These are phyloP conservation scores for Drosophila funebris DNA, from an alignment of 1,140 invertebrate species.

Conservation along the genomic window DNA sequence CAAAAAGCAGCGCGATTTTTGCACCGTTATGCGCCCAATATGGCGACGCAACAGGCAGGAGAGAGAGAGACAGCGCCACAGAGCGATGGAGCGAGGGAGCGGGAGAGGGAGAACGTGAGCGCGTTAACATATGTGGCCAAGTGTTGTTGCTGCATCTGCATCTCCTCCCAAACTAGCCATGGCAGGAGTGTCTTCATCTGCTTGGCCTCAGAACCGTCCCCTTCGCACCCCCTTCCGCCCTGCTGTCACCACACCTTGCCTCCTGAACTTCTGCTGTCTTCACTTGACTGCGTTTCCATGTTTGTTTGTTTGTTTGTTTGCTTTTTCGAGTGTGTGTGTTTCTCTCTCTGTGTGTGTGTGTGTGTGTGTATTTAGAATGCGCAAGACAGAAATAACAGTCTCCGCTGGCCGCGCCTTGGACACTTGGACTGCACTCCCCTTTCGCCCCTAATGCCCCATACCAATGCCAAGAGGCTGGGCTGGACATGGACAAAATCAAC, in stretches of 20 bases:
- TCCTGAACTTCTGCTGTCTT: slow-evolving; percentile 54
- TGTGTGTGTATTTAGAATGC: slow-evolving; percentile 66
- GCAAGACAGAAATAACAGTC: slow-evolving; percentile 74
- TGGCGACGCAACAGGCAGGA: slow-evolving; percentile 51
- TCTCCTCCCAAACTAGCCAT: slow-evolving; percentile 61
- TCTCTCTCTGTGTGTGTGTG: slow-evolving; percentile 47
- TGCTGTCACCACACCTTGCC: no score
- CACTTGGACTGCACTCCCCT: slow-evolving; percentile 11
- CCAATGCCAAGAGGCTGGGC: neutral
- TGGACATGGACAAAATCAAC: slow-evolving; percentile 50
- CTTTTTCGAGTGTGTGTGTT: slow-evolving; percentile 53
- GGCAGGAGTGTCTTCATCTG: slow-evolving; percentile 52
- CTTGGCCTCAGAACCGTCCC: neutral
- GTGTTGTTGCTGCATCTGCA: slow-evolving; percentile 56
- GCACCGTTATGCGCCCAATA: slow-evolving; percentile 81
- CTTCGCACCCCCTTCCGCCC: neutral
- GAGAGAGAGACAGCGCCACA: neutral
- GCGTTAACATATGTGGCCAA: slow-evolving; percentile 60
- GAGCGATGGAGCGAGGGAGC: slow-evolving; percentile 4
- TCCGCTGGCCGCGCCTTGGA: slow-evolving; percentile 69
- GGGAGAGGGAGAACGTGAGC: slow-evolving; percentile 13
- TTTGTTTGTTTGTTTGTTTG: slow-evolving; percentile 72
- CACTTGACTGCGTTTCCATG: slow-evolving; percentile 78
- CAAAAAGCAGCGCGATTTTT: slow-evolving; percentile 74
- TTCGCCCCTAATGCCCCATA: neutral